These are phyloP conservation scores for Pempheris klunzingeri DNA, from an alignment of 2,797 vertebrate genomes.

Conservation along the genomic window DNA sequence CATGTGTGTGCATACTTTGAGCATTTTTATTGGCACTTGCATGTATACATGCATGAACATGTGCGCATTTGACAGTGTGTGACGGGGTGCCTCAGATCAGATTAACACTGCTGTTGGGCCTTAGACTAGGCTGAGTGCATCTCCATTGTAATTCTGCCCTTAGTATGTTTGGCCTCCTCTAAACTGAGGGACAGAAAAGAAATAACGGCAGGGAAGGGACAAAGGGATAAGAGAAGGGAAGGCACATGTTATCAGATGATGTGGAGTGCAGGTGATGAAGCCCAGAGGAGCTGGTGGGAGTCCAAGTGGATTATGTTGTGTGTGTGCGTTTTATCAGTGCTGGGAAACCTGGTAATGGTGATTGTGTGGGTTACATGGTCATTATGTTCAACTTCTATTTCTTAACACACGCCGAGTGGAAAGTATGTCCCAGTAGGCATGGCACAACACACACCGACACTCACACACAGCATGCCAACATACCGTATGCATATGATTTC, in stretches of 20 bases:
- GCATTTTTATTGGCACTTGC: too few relatives aligned
- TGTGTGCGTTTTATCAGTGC: conserved; percentile 45
- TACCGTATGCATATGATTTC: not conserved
- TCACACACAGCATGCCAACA: conserved; percentile 9
- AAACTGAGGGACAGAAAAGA: conserved; percentile 39
- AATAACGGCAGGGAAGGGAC: conserved; percentile 27
- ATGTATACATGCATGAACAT: conserved; percentile 45
- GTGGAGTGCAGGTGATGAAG: conserved; percentile 63
- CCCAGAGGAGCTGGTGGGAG: conserved; percentile 53
- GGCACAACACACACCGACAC: conserved; percentile 5
- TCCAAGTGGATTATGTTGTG: conserved; percentile 30
- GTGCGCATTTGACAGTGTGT: conserved; percentile 55
- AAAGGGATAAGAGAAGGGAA: conserved; percentile 43
- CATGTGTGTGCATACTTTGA: not conserved
- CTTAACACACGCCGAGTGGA: conserved; percentile 41
- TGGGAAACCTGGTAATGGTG: conserved; percentile 34
- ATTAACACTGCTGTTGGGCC: conserved; percentile 67
- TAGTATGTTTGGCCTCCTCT: conserved; percentile 54
- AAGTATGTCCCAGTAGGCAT: conserved; percentile 23
- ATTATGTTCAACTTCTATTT: conserved; percentile 50
- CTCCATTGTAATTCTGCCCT: conserved; percentile 69
- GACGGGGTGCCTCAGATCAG: conserved; percentile 69
- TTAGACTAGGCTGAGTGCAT: conserved; percentile 63
- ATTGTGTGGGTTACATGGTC: conserved; percentile 50
- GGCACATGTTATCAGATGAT: conserved; percentile 64